phyloP scores from a whole-genome alignment of 2,797 vertebrate genomes.

The Centropyge bicolor region DNA sequence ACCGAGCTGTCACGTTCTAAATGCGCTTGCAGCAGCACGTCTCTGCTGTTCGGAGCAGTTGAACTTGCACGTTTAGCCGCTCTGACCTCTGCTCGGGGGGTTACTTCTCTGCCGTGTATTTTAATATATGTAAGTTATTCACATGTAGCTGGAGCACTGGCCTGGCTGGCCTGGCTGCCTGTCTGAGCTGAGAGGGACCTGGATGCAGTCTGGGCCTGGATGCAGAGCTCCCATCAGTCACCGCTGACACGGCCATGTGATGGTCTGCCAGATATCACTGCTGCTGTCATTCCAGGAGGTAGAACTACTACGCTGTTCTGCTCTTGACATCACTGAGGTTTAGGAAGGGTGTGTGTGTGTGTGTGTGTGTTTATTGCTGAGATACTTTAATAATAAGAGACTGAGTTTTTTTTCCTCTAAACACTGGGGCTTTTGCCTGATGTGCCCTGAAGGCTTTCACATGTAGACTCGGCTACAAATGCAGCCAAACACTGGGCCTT shows the following conservation, averaged over 20 bases:
- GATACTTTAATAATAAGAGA: conserved; percentile 70
- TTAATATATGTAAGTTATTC: conserved; percentile 80
- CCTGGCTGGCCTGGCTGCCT: conserved; percentile 24
- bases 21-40: conserved; percentile 60
- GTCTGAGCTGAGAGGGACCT: conserved; percentile 61
- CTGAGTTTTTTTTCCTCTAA: conserved; percentile 35
- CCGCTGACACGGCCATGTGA: conserved; percentile 73
- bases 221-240: conserved; percentile 76
- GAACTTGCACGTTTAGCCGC: conserved; percentile 67
- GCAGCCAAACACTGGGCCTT: conserved; percentile 72
- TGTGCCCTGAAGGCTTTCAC: conserved; percentile 80
- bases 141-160: conserved; percentile 60
- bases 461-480: conserved; percentile 71
- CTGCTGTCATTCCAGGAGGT: conserved; percentile 72
- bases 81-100: conserved; percentile 68
- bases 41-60: conserved; percentile 62
- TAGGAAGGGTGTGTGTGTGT: conserved; percentile 43
- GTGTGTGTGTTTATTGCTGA: conserved; percentile 65
- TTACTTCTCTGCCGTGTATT: conserved; percentile 70
- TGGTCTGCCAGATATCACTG: conserved; percentile 76
- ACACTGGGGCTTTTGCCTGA: conserved; percentile 71
- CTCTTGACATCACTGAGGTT: conserved; percentile 67
- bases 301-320: conserved; percentile 47
- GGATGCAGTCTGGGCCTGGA: conserved; percentile 65
- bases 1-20: conserved; percentile 51